Evolutionary conservation across 2,113 vertebrate species (phyloP).

Genomic region (Donacobius atricapilla): DNA sequence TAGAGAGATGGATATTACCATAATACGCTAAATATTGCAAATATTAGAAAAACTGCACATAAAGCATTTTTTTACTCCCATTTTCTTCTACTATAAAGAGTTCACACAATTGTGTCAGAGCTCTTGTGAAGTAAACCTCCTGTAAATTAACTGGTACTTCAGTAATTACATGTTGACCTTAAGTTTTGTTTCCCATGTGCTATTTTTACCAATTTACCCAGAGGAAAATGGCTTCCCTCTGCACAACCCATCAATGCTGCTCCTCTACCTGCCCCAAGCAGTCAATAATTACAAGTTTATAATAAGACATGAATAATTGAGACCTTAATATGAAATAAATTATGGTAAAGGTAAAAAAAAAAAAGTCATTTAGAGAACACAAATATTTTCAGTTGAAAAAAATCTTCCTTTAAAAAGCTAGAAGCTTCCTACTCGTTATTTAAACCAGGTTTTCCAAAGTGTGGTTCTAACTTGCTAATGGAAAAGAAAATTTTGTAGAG

Average conservation of each 20-base stretch:
- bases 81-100: neutral
- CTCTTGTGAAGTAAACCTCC: neutral
- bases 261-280: neutral
- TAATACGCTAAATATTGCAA: neutral
- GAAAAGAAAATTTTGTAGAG: neutral
- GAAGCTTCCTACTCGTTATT: neutral
- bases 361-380: neutral
- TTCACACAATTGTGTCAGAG: neutral
- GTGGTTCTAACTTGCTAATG: neutral
- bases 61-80: neutral
- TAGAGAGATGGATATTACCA: neutral
- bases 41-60: neutral
- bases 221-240: neutral
- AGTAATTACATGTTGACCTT: neutral
- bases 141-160: neutral
- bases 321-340: neutral
- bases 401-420: neutral
- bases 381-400: neutral
- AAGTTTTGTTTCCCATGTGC: neutral
- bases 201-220: neutral
- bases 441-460: neutral
- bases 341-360: neutral
- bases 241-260: neutral
- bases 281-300: neutral
- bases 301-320: neutral